Percentiles rank a stretch among this genome's conserved stretches.
Conservation (phyloP, 2,888 invertebrate genomes). For the Choreutis nemorana region DNA sequence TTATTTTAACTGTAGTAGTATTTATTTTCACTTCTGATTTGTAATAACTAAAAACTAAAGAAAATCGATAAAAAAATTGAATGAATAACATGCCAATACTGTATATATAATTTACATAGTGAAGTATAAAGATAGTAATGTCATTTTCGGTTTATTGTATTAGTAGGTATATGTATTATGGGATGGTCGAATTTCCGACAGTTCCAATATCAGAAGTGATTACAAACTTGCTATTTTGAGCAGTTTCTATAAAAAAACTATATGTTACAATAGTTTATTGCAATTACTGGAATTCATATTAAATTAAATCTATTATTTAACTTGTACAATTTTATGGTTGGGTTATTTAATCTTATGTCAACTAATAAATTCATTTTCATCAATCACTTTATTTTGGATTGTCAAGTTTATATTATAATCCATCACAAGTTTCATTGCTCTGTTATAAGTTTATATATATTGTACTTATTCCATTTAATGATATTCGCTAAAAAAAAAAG, state of each 20-base stretch:
- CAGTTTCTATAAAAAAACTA: no score
- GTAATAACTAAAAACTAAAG: conserved; percentile 43
- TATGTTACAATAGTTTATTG: conserved; percentile 18
- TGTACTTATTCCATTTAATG: conserved; percentile 63
- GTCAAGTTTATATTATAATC: conserved; percentile 21
- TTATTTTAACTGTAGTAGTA: conserved; percentile 58
- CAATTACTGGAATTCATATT: conserved; percentile 24
- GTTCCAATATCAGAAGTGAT: conserved; percentile 29
- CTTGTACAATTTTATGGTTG: conserved; percentile 35
- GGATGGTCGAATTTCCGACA: conserved; percentile 26
- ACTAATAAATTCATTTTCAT: conserved; percentile 41
- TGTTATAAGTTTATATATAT: conserved; percentile 52
- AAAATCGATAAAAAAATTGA: conserved; percentile 39
- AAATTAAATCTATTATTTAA: conserved; percentile 25
- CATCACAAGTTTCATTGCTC: conserved; percentile 28
- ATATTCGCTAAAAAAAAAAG: conserved; percentile 60
- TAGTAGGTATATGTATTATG: conserved; percentile 23
- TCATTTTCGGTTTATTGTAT: conserved; percentile 33
- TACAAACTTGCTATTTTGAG: no score
- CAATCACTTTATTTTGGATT: conserved; percentile 29
- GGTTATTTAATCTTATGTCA: conserved; percentile 34
- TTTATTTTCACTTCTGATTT: conserved; percentile 58
- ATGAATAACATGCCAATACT: conserved; percentile 43
- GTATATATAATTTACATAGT: conserved; percentile 45
- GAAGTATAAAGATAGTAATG: conserved; percentile 50